phyloP scores from a whole-genome alignment of 2,113 vertebrate species.

The Sciurus niger region DNA sequence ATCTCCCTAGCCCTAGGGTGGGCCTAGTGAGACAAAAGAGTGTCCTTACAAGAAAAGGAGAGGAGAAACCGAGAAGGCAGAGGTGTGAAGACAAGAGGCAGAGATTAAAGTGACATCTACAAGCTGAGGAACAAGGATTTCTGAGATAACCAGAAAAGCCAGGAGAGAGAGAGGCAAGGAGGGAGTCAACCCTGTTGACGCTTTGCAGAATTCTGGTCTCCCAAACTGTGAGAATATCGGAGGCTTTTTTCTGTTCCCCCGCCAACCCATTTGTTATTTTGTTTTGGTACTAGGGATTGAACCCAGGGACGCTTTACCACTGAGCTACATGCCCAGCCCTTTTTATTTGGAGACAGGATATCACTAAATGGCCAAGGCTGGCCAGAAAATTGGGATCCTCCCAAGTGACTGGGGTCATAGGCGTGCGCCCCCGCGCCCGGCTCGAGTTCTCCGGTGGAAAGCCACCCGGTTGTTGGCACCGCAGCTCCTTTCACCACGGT shows the following conservation, averaged over 20 bases:
- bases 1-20: neutral
- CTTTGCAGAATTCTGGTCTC: neutral
- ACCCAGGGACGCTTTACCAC: neutral
- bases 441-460: neutral
- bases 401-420: neutral
- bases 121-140: too few relatives aligned
- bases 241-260: neutral
- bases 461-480: too few relatives aligned
- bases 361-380: neutral
- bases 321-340: neutral
- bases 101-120: too few relatives aligned
- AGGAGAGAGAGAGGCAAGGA: too few relatives aligned
- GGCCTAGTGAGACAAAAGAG: neutral
- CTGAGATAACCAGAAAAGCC: too few relatives aligned
- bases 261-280: neutral
- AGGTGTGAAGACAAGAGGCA: too few relatives aligned
- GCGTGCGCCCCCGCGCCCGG: neutral
- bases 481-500: too few relatives aligned
- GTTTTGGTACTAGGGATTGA: neutral
- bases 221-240: neutral
- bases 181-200: neutral
- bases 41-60: neutral
- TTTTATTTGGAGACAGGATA: neutral
- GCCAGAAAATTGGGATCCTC: neutral
- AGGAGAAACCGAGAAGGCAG: neutral